phyloP scores from a whole-genome alignment of 2,888 invertebrate species.

The Iphiclides podalirius region DNA sequence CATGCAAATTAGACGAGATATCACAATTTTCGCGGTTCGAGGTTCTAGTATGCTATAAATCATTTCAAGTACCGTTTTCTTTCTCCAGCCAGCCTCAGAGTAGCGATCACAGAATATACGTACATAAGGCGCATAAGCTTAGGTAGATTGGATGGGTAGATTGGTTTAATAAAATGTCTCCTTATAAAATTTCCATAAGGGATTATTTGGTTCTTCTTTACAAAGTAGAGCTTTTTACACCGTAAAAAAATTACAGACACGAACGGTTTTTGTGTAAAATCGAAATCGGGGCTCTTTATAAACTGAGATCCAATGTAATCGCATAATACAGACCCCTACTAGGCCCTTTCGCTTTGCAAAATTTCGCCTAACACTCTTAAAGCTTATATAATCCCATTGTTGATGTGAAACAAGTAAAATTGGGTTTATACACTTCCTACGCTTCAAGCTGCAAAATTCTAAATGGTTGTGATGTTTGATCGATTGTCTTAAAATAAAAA shows the following conservation, averaged over 20 bases:
- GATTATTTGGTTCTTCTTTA: neutral
- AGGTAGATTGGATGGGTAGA: constrained; percentile 1
- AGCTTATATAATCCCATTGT: constrained; percentile 46
- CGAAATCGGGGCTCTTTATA: constrained; percentile 40
- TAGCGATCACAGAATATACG: neutral
- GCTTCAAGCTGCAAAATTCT: constrained; percentile 8
- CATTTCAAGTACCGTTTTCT: too few species aligned
- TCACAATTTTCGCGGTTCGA: too few species aligned
- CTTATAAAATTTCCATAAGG: neutral
- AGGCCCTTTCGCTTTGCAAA: constrained; percentile 38
- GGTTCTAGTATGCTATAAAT: too few species aligned
- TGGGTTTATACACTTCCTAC: constrained; percentile 29
- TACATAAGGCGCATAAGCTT: neutral
- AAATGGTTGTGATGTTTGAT: too few species aligned
- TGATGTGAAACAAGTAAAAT: constrained; percentile 42
- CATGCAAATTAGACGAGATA: too few species aligned
- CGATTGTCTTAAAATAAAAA: too few species aligned
- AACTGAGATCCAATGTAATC: constrained; percentile 38
- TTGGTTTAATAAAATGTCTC: neutral
- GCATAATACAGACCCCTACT: constrained; percentile 39
- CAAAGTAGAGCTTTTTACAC: neutral
- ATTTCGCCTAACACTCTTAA: constrained; percentile 40
- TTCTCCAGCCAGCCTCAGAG: neutral
- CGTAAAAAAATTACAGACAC: neutral
- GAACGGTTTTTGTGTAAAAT: constrained; percentile 15